Evolutionary conservation across 2,888 invertebrate genomes (phyloP), one percentile per base, ranked within the genome.

Genomic region (Seladonia tumulorum): DNA sequence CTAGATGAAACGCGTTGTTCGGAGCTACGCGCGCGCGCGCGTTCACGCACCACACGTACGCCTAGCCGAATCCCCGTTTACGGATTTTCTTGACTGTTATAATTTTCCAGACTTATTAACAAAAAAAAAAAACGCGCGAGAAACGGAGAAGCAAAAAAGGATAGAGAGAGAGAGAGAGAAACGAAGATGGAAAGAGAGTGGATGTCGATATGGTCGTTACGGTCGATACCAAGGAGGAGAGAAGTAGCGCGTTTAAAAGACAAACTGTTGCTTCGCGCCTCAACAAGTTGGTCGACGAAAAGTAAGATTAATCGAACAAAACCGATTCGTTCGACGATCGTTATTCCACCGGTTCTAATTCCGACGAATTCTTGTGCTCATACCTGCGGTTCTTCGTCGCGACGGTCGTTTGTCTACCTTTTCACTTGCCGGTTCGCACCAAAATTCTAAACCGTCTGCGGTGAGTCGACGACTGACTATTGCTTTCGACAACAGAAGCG

Each of bases 231-330:
- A n/a, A 57, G n/a, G 73, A 76, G 29, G 8, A 74, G 66, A 75
- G 57, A 45, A 68, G 83, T 60, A 35, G 35, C 82, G 83, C 86
- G 82, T 89, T 91, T 92, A 91, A 93, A 93, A 92, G 92, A 93
- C 94, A 94, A 94, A 94, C 94, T 94, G 94, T 94, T 94, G 94
- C 94, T 94, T 93, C 94, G 87, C 85, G 93, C 92, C 92, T 93
- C 94, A 94, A 94, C 94, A 94, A 94, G 94, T 94, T 93, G 94
- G 75, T 66, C 71, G 76, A 78, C 68, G 45, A 57, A 81, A 47
- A 47, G 72, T 73, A 49, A 81, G 76, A 73, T 82, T 68, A 47
- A 57, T 29, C 42, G 66, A 5, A 16, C 68, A 68, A n/a, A n/a
- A 77, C 73, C 82, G 68, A 77, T 83, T 75, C 49, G 8, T 25